A percentile compares a stretch with the other conserved stretches of the same genome.
Evolutionary conservation across 1,140 invertebrate genomes (phyloP).

Genomic region (Drosophila erecta): DNA sequence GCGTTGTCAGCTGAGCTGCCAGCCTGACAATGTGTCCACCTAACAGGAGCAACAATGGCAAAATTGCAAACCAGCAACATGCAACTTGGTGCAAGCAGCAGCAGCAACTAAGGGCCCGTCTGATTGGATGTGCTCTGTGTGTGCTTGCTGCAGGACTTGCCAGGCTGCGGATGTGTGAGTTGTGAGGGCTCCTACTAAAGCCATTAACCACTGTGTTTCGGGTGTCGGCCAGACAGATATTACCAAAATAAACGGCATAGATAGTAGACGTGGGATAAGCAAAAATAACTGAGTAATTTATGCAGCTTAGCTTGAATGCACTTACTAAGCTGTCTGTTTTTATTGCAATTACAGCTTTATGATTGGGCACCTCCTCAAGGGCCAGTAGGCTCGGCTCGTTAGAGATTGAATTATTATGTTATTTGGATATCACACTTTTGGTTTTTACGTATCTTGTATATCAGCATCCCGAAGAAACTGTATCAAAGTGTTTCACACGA

Average conservation of each 20-base stretch:
- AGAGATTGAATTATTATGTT: no score
- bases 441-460: no score
- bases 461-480: neutral
- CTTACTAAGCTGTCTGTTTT: neutral
- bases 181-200: slow-evolving; percentile 3
- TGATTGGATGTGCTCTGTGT: slow-evolving; percentile 43
- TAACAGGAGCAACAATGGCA: slow-evolving; percentile 35
- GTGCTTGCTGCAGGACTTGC: slow-evolving; percentile 24
- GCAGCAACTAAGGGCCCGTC: slow-evolving; percentile 17
- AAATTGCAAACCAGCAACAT: slow-evolving; percentile 1
- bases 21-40: slow-evolving; percentile 54
- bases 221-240: slow-evolving; percentile 8
- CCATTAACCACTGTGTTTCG: slow-evolving; percentile 21
- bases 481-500: slow-evolving; percentile 12
- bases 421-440: neutral
- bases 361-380: neutral
- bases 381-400: neutral
- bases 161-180: slow-evolving; percentile 3
- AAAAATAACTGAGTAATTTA: slow-evolving; percentile 5
- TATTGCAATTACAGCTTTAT: neutral
- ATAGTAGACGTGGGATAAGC: slow-evolving; percentile 7
- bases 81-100: slow-evolving; percentile 3
- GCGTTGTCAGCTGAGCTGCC: slow-evolving; percentile 74
- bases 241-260: slow-evolving; percentile 19
- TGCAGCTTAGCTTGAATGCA: slow-evolving; percentile 6